These are phyloP conservation scores for Mythimna ferrago DNA, from an alignment of 2,888 invertebrate species.

Conservation along the genomic window DNA sequence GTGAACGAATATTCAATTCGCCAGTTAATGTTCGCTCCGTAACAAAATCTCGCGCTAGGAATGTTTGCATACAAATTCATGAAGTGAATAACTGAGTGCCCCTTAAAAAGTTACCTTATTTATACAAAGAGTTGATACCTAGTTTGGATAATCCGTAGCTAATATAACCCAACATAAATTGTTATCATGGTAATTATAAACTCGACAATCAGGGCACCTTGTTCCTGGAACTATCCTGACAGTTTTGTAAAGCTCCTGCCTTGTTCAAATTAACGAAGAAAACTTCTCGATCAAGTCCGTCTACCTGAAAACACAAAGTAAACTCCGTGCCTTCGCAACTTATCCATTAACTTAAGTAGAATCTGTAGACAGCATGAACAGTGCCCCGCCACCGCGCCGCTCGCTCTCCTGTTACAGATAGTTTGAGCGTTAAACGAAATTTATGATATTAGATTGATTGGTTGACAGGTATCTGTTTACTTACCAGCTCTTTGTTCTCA, in stretches of 20 bases:
- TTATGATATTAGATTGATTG: conserved; percentile 84
- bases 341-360: conserved; percentile 91
- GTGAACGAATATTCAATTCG: not conserved
- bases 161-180: conserved; percentile 22
- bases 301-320: conserved; percentile 90
- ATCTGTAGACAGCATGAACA: conserved; percentile 89
- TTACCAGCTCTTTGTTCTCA: conserved; percentile 54
- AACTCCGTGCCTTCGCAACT: conserved; percentile 89
- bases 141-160: conserved; percentile 3
- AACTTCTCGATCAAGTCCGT: conserved; percentile 90
- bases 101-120: not conserved
- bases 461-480: conserved; percentile 67
- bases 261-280: conserved; percentile 90
- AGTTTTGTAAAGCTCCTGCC: conserved; percentile 85
- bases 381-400: conserved; percentile 68
- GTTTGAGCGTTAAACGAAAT: conserved; percentile 84
- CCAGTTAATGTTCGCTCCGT: not conserved
- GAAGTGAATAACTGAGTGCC: not conserved
- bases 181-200: conserved; percentile 66
- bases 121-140: not conserved
- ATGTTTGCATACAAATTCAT: not conserved
- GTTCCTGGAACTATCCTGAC: conserved; percentile 82
- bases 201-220: conserved; percentile 72
- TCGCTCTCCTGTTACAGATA: conserved; percentile 73
- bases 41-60: not conserved